Evolutionary conservation across 1,140 invertebrate genomes (phyloP).

Genomic region (Conus ventricosus): DNA sequence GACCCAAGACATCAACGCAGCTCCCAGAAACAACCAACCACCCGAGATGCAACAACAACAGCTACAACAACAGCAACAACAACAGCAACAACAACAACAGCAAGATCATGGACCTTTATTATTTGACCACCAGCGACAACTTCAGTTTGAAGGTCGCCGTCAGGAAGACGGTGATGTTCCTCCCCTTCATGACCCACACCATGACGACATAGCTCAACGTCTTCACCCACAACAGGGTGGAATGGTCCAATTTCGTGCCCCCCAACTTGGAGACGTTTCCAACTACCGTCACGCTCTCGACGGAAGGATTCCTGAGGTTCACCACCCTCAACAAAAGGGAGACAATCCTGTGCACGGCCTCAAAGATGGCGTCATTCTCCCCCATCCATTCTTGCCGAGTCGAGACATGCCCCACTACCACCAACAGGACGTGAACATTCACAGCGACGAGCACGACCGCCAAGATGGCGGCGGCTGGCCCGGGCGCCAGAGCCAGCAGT

Average conservation of each 20-base stretch:
- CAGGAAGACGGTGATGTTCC: too few species aligned
- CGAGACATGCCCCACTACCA: too few species aligned
- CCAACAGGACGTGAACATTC: too few species aligned
- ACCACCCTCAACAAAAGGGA: background rate
- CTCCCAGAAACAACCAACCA: background rate
- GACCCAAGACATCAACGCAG: background rate
- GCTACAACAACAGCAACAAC: background rate
- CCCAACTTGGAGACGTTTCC: background rate
- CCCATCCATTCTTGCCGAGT: too few species aligned
- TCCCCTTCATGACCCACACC: too few species aligned
- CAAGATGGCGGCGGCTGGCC: background rate
- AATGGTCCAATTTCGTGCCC: background rate
- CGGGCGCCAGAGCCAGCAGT: background rate
- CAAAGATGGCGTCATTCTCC: too few species aligned
- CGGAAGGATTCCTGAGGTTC: background rate
- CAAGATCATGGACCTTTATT: background rate
- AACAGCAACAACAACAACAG: background rate
- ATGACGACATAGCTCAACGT: too few species aligned
- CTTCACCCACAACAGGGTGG: too few species aligned
- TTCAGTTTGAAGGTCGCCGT: background rate
- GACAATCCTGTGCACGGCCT: background rate
- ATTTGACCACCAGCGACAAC: background rate
- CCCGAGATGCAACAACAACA: background rate
- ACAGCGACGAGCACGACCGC: background rate
- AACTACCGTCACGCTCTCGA: background rate